Percentiles rank a stretch among this genome's conserved stretches.
Evolutionary conservation across 2,888 invertebrate genomes (phyloP).

Genomic region (Chloromyia formosa): DNA sequence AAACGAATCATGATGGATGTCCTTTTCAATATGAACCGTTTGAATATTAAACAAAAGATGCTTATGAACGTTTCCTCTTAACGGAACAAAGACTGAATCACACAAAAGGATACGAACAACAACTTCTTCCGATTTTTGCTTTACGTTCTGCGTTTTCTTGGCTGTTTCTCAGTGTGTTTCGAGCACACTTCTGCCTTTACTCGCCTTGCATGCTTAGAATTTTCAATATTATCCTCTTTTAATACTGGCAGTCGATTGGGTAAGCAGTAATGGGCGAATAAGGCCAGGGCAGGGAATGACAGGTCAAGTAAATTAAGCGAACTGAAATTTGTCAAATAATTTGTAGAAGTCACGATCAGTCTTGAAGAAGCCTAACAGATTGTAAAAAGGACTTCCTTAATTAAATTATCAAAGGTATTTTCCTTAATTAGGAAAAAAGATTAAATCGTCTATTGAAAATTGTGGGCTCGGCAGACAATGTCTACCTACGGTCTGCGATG

Average conservation of each 20-base stretch:
- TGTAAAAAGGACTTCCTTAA: not conserved
- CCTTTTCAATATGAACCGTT: slow-evolving; percentile 15
- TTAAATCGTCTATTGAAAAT: too few relatives aligned
- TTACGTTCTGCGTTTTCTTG: not conserved
- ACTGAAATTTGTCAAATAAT: slow-evolving; percentile 25
- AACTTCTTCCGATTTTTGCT: too few relatives aligned
- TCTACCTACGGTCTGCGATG: too few relatives aligned
- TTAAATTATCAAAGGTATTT: slow-evolving; percentile 30
- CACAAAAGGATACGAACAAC: not conserved
- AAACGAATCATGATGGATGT: slow-evolving; percentile 26
- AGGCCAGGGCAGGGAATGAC: too few relatives aligned
- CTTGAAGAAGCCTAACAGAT: not conserved
- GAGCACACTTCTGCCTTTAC: too few relatives aligned
- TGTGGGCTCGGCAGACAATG: too few relatives aligned
- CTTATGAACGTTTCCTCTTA: not conserved
- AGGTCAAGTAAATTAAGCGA: not conserved
- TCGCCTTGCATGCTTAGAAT: too few relatives aligned
- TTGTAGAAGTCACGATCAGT: slow-evolving; percentile 24
- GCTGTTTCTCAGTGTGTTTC: too few relatives aligned
- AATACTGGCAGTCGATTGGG: too few relatives aligned
- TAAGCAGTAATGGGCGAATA: too few relatives aligned
- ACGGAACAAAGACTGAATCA: not conserved
- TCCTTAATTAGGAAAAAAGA: slow-evolving; percentile 16
- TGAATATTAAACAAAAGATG: slow-evolving; percentile 28
- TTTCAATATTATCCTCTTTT: too few relatives aligned